phyloP scores from a whole-genome alignment of 2,113 vertebrate genomes.

The Gambusia holbrooki region DNA sequence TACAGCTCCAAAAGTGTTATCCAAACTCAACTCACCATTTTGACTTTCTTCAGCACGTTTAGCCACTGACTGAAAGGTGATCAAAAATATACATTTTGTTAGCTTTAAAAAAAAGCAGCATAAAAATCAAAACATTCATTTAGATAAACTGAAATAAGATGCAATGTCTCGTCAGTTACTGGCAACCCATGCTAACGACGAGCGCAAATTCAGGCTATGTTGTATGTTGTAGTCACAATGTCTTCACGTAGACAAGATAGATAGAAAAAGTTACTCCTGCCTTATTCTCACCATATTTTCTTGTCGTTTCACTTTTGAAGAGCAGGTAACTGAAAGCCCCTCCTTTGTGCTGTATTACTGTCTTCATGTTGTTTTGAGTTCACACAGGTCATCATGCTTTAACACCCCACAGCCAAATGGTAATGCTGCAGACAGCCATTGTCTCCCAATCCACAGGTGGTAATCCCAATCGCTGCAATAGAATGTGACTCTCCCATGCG shows the following conservation, averaged over 20 bases:
- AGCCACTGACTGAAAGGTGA: conserved; percentile 79
- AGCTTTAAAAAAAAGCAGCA: not conserved
- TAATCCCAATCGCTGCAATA: too few species aligned
- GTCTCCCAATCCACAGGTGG: too few species aligned
- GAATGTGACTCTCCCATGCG: too few species aligned
- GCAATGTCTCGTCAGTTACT: too few species aligned
- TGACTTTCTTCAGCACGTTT: conserved; percentile 80
- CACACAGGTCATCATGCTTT: too few species aligned
- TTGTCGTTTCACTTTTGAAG: not conserved
- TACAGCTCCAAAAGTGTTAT: not conserved
- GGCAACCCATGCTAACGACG: not conserved
- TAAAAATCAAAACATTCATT: not conserved
- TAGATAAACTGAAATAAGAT: not conserved
- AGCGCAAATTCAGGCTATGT: not conserved
- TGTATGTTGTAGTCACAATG: not conserved
- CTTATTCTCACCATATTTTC: not conserved
- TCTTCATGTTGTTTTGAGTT: too few species aligned
- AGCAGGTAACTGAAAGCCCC: too few species aligned
- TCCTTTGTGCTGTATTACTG: too few species aligned
- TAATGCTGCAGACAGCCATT: too few species aligned
- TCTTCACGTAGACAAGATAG: too few species aligned
- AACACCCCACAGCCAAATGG: too few species aligned
- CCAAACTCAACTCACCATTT: conserved; percentile 67
- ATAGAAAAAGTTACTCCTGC: not conserved
- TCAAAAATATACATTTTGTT: not conserved